Base-by-base conservation (phyloP, 2,113 vertebrate species). In the Morphnarchus princeps region DNA sequence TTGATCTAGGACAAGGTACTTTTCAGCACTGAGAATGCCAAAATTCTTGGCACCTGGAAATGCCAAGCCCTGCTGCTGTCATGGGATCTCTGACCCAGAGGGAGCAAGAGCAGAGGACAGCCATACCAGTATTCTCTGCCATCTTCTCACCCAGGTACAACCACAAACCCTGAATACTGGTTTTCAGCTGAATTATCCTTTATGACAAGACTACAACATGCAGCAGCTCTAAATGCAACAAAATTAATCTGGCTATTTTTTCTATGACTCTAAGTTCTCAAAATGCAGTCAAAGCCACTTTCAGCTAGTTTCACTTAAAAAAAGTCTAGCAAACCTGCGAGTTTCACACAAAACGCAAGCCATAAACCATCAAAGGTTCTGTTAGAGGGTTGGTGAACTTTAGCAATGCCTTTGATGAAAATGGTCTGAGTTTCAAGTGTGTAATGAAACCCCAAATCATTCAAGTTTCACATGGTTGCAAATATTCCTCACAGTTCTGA, bases 381-480 rank as follows among this genome's bases (percentile, higher is more conserved):
- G 87, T 95, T 83, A 86, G 94, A 95, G 88, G 91, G 80, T 32
- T 92, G 95, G 87, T 94, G 93, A 97, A 97, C 96, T 95, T 98
- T 96, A 93, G 95, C 95, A 93, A 67, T 42, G 83, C 67, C 95
- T 98, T 97, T 98, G 97, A 97, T 97, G 97, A 88, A 98, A 97
- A 98, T 83, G 95, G 96, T 69, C 94, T 85, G 96, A 96, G 95
- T 96, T 98, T 97, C 96, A 96, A 97, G 95, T 97, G 96, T 96
- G 95, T 97, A 97, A 97, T 96, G 95, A 97, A 97, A 96, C 95
- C 96, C 91, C 96, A 96, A 97, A 97, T 97, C 95, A 97, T 94
- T 97, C 95, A 95, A 96, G 95, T 97, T 98, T 97, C 97, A 97
- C 96, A 97, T 93, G 96, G 95, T 93, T 97, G 97, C 97, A 98